Evolutionary conservation across 2,797 vertebrate species (phyloP), one percentile per base, ranked within the genome.

Genomic region (Channallabes apus): DNA sequence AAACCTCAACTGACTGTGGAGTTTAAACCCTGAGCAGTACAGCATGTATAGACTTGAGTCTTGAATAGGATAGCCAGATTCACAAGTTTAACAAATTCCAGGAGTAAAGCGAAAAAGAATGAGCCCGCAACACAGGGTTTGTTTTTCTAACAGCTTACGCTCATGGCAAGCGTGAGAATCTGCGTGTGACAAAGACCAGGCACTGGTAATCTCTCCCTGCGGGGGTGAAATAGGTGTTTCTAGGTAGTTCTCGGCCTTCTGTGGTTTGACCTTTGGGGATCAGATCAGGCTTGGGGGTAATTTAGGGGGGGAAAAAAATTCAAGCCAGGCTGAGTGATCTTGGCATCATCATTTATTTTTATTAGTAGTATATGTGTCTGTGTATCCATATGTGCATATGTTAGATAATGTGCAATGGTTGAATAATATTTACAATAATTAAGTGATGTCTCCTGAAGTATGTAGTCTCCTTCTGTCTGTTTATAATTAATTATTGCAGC

Each of bases 151-250:
- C 69, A 81, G 81, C 77, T 79, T 14, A 14, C n/a, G 29, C 32
- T 87, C 75, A 77, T 87, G 78, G 85, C 86, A 89, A 73, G 83
- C 58, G 51, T 88, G 89, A 86, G 88, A 90, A 88, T 87, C 77
- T 82, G 69, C 62, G 67, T 82, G 59, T 84, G 89, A 90, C 82
- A 80, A 83, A 87, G 80, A 86, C 62, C 89, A 90, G 89, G 84
- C 75, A 83, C 62, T 65, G 20, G 65, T 85, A 83, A 85, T 83
- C 80, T 83, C 61, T 85, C 87, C 88, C 85, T 82, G 84, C 65
- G 88, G 88, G 89, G 84, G 71, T 51, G 51, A 84, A 89, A 54
- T 80, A 79, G 84, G 51, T 83, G 85, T 88, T 89, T 87, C 65
- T 81, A 76, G 38, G 58, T 83, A 73, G 61, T 82, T 82, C n/a